A percentile compares a stretch with the other conserved stretches of the same genome.
phyloP scores from a whole-genome alignment of 2,113 vertebrate genomes.

The Notothenia coriiceps region DNA sequence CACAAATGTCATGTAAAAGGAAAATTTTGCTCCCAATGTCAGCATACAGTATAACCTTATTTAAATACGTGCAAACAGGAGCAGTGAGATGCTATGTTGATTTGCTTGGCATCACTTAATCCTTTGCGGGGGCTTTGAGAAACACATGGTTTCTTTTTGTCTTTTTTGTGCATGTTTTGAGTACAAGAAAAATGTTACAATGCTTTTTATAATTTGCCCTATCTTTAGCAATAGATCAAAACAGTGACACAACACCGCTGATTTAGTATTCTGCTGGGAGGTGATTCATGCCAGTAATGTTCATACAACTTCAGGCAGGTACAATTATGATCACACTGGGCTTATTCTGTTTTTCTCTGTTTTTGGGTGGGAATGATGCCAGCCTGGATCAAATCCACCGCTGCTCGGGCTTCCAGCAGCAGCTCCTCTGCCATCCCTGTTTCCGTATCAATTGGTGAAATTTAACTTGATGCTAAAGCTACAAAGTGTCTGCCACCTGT shows the following conservation, averaged over 20 bases:
- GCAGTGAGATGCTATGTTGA: too few species aligned
- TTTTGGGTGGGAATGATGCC: conserved; percentile 22
- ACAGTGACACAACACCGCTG: conserved; percentile 19
- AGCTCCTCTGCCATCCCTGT: neutral
- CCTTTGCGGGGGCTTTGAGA: too few species aligned
- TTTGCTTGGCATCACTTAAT: too few species aligned
- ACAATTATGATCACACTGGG: conserved; percentile 23
- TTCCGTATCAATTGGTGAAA: conserved; percentile 27
- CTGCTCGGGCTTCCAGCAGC: conserved; percentile 21
- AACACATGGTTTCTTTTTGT: too few species aligned
- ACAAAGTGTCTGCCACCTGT: conserved; percentile 38
- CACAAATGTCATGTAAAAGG: too few species aligned
- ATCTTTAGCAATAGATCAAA: conserved; percentile 30
- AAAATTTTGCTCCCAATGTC: too few species aligned
- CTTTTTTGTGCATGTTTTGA: too few species aligned
- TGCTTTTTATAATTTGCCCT: too few species aligned
- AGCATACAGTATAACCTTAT: too few species aligned
- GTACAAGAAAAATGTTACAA: too few species aligned
- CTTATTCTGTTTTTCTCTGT: neutral
- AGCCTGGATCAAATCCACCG: conserved; percentile 29
- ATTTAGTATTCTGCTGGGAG: conserved; percentile 26
- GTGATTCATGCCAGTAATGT: neutral
- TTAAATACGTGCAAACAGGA: too few species aligned
- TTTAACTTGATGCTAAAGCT: conserved; percentile 31
- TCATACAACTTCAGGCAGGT: conserved; percentile 21